Conservation (phyloP, 2,888 invertebrate species). For the Drepanosiphum platanoidis region DNA sequence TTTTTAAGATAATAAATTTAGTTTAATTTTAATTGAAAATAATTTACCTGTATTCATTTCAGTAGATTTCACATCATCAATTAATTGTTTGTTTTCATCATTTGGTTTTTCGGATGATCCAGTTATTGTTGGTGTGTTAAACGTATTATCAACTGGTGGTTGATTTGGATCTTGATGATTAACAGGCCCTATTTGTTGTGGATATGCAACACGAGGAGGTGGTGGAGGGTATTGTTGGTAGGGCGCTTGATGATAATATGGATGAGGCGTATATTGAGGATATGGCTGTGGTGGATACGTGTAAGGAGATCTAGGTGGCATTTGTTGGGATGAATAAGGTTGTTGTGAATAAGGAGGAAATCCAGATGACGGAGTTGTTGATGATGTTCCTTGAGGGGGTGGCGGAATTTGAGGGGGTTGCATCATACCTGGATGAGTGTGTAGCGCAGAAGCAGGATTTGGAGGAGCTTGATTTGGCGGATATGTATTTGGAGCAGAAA, state of each 20-base stretch:
- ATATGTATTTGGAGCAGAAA: slow-evolving; percentile 19
- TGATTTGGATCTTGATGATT: slow-evolving; percentile 50
- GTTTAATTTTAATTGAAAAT: background rate
- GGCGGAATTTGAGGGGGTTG: slow-evolving; percentile 63
- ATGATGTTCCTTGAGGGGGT: slow-evolving; percentile 61
- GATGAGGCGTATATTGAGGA: slow-evolving; percentile 71
- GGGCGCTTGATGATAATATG: slow-evolving; percentile 67
- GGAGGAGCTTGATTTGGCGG: slow-evolving; percentile 4
- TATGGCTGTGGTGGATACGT: slow-evolving; percentile 70
- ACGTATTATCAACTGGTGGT: slow-evolving; percentile 18
- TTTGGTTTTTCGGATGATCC: slow-evolving; percentile 25
- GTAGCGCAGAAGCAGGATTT: slow-evolving; percentile 34
- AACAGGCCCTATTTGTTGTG: slow-evolving; percentile 44
- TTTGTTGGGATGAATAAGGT: slow-evolving; percentile 66
- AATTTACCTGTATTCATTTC: slow-evolving; percentile 40
- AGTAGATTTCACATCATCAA: slow-evolving; percentile 42
- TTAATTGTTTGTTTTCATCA: slow-evolving; percentile 51
- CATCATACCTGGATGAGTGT: slow-evolving; percentile 56
- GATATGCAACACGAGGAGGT: slow-evolving; percentile 65
- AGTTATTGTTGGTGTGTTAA: background rate
- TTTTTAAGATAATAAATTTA: too few species aligned
- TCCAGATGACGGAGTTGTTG: slow-evolving; percentile 59
- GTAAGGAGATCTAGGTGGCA: slow-evolving; percentile 71
- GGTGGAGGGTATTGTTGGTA: slow-evolving; percentile 70
- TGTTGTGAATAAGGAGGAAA: slow-evolving; percentile 69